Base-by-base conservation (phyloP, 2,113 vertebrate species). In the Apeltes quadracus region DNA sequence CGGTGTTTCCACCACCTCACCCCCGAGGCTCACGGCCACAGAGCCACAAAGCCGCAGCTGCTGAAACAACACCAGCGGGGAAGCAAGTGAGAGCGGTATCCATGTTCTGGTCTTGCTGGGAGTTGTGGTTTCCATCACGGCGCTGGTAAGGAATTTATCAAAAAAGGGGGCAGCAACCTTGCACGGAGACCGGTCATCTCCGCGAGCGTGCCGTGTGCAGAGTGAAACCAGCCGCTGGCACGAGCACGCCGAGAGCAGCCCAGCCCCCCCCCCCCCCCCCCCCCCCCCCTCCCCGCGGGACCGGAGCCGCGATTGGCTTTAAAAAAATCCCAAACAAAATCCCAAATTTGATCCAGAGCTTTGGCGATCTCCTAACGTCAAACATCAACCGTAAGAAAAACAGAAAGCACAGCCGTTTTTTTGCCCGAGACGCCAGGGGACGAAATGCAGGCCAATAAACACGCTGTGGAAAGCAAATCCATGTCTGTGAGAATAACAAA, bases 401-500 rank as follows among this genome's bases (percentile, higher is more conserved):
- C 39, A 83, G 29, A 81, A 61, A 56, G 25, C 41, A 56, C 69
- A 22, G 48, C 36, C 38, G 25, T 27, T 38, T 56, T 38, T 59
- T 5, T n/a, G n/a, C n/a, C 38, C 20, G 59, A 62, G 69, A 32
- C 15, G 39, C 36, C 66, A 72, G 86, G 85, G 91, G 90, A 92
- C 83, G 82, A 86, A 91, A 90, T 74, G 82, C 63, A 90, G 38
- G 10, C 53, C 90, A 86, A 88, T 79, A 88, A 84, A 88, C 10
- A 10, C 20, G 65, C 14, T 25, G 7, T 68, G 53, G 58, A 82
- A 78, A 76, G 54, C 59, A 57, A 76, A 89, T 72, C 73, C 74
- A 75, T 7, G 34, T 34, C 27, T 51, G 12, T 38, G 55, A 64
- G 41, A 80, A 69, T 59, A 23, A 69, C 7, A 34, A 78, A 32